A percentile compares a stretch with the other conserved stretches of the same genome.
phyloP scores from a whole-genome alignment of 1,140 invertebrate genomes.

The Myzus persicae region DNA sequence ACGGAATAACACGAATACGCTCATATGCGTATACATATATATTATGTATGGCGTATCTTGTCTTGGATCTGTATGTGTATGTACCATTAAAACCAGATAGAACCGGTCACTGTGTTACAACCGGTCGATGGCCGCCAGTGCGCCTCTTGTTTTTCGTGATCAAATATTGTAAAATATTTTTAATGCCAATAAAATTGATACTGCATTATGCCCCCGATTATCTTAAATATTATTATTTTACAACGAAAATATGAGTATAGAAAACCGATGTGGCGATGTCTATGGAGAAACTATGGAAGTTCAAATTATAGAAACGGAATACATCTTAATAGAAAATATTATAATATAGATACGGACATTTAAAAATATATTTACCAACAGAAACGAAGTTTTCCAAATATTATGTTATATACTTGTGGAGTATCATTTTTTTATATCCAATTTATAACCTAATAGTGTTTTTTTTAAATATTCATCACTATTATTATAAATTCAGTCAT shows the following conservation, averaged over 20 bases:
- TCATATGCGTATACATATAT: not conserved
- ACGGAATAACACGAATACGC: constrained; percentile 20
- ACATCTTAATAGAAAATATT: not conserved
- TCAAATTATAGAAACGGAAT: not conserved
- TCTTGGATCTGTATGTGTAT: constrained; percentile 54
- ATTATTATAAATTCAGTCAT: not conserved
- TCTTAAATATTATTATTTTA: no score
- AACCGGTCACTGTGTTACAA: constrained; percentile 52
- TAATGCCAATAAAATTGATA: constrained; percentile 28
- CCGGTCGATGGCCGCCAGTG: constrained; percentile 48
- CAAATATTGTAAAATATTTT: constrained; percentile 45
- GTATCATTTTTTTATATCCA: not conserved
- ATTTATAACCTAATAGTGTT: not conserved
- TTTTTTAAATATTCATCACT: not conserved
- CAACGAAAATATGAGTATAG: not conserved
- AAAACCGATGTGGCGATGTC: not conserved
- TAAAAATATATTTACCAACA: not conserved
- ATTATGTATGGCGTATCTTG: constrained; percentile 18
- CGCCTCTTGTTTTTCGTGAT: constrained; percentile 42
- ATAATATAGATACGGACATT: not conserved
- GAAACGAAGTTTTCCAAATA: not conserved
- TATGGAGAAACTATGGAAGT: not conserved
- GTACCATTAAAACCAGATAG: constrained; percentile 52
- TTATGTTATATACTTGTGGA: not conserved
- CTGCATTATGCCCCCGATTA: constrained; percentile 10